phyloP scores from a whole-genome alignment of 2,888 invertebrate species.

The Morpho deidamia region DNA sequence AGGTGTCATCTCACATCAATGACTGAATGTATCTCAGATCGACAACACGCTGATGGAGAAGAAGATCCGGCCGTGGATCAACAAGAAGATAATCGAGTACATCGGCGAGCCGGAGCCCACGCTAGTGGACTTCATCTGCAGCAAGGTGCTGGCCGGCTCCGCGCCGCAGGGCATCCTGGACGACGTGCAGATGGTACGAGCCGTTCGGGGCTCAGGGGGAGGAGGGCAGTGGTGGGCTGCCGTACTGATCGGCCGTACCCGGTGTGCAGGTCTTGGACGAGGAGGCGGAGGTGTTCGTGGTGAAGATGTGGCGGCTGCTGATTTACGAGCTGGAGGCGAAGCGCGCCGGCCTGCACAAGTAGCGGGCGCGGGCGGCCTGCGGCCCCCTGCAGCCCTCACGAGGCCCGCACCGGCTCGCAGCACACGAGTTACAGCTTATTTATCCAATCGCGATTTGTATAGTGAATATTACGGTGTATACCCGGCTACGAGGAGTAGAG shows the following conservation, averaged over 20 bases:
- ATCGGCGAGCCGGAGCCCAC: slow-evolving; percentile 99
- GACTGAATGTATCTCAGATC: slow-evolving; percentile 62
- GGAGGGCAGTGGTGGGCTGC: neutral
- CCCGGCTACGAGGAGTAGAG: too few relatives aligned
- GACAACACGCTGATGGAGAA: slow-evolving; percentile 92
- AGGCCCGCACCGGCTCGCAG: too few relatives aligned
- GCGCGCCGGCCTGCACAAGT: slow-evolving; percentile 88
- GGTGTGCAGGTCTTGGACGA: slow-evolving; percentile 95
- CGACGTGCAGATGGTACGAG: slow-evolving; percentile 97
- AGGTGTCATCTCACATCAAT: too few relatives aligned
- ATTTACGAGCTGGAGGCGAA: slow-evolving; percentile 99
- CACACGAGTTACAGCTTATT: too few relatives aligned
- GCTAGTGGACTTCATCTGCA: slow-evolving; percentile 99
- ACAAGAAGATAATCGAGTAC: slow-evolving; percentile 99
- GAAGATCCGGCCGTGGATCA: slow-evolving; percentile 99
- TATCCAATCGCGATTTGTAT: too few relatives aligned
- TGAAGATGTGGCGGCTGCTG: slow-evolving; percentile 99
- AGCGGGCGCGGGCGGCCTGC: slow-evolving; percentile 26
- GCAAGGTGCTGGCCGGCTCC: slow-evolving; percentile 96
- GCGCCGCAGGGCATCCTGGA: slow-evolving; percentile 96
- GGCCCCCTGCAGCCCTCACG: too few relatives aligned
- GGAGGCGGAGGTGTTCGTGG: slow-evolving; percentile 99
- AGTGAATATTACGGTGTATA: too few relatives aligned
- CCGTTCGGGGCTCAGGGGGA: neutral
- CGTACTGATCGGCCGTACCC: too few relatives aligned